These are phyloP conservation scores for Iguana delicatissima DNA, from an alignment of 2,797 vertebrate genomes.

Conservation along the genomic window DNA sequence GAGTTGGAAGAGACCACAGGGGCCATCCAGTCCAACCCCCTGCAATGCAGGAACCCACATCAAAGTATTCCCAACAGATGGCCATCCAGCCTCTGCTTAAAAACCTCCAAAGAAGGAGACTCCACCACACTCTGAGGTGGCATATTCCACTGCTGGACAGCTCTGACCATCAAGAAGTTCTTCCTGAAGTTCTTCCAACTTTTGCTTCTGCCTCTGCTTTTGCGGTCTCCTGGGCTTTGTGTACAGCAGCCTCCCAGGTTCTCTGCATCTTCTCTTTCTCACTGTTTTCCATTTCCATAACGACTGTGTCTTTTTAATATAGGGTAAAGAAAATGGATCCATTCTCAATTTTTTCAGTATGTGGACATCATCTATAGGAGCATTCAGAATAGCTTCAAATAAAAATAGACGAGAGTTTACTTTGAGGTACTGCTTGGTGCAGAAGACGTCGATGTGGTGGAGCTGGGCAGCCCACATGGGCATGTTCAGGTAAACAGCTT, in stretches of 20 bases:
- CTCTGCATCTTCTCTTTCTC: constrained; percentile 83
- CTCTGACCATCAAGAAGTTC: too few species aligned
- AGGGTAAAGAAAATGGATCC: constrained; percentile 86
- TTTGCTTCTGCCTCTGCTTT: constrained; percentile 79
- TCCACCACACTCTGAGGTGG: too few species aligned
- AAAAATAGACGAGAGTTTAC: constrained; percentile 90
- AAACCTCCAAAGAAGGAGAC: too few species aligned
- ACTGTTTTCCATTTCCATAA: constrained; percentile 86
- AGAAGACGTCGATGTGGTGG: constrained; percentile 82
- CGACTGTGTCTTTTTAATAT: constrained; percentile 81
- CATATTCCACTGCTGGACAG: too few species aligned
- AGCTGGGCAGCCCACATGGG: constrained; percentile 83
- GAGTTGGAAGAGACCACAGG: too few species aligned
- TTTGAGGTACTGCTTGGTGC: constrained; percentile 90
- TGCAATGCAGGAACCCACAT: too few species aligned
- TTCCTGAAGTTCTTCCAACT: constrained; percentile 41
- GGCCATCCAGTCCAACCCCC: too few species aligned
- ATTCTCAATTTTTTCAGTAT: constrained; percentile 88
- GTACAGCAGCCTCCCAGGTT: constrained; percentile 85
- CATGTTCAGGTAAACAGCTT: constrained; percentile 82
- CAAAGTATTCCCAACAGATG: too few species aligned
- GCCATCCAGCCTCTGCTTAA: too few species aligned
- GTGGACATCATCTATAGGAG: constrained; percentile 85
- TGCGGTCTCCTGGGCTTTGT: constrained; percentile 84
- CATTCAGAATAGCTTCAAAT: constrained; percentile 89